phyloP scores from a whole-genome alignment of 2,113 vertebrate species.

The Microtus oregoni region DNA sequence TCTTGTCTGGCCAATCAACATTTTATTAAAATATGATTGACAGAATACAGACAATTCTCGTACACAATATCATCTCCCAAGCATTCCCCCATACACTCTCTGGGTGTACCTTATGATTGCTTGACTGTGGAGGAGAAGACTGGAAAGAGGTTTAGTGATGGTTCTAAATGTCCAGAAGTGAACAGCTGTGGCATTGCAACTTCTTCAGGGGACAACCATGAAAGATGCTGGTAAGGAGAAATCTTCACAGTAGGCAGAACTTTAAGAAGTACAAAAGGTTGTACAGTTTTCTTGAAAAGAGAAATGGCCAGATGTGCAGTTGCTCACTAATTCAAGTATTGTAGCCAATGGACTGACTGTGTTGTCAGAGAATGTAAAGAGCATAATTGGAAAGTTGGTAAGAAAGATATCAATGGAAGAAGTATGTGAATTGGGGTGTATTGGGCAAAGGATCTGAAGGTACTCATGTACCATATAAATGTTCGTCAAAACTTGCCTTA shows the following conservation, averaged over 20 bases:
- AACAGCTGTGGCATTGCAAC: background rate
- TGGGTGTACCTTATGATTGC: background rate
- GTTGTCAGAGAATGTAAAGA: background rate
- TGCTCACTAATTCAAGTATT: background rate
- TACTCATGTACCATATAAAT: background rate
- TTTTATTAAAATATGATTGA: too few relatives aligned
- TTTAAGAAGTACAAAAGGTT: background rate
- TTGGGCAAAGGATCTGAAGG: background rate
- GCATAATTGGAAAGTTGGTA: background rate
- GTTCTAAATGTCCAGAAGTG: background rate
- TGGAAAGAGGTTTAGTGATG: background rate
- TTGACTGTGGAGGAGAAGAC: background rate
- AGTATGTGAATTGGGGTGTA: background rate
- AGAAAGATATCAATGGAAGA: background rate
- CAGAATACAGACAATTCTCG: too few relatives aligned
- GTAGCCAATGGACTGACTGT: background rate
- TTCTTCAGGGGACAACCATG: background rate
- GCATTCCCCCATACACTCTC: background rate
- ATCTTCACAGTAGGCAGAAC: background rate
- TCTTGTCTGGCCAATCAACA: too few relatives aligned
- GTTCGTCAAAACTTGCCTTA: background rate
- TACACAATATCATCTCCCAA: background rate
- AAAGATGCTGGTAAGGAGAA: background rate
- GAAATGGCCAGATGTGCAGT: too few relatives aligned
- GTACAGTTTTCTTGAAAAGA: background rate